Evolutionary conservation across 2,888 invertebrate species (phyloP).

Genomic region (Aproaerema taeniolella): DNA sequence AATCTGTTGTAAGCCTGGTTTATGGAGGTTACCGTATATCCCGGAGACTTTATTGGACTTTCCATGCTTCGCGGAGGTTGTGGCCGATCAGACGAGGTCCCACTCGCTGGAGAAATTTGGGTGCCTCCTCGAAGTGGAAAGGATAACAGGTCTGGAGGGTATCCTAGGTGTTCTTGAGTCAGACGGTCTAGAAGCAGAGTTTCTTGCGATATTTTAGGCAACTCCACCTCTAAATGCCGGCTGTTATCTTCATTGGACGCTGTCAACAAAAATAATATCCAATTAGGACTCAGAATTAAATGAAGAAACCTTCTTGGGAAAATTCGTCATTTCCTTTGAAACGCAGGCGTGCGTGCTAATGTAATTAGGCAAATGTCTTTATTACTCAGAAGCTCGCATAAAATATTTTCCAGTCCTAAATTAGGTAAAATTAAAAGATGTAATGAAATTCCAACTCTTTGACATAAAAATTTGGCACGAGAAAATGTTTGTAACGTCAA

Average conservation of each 20-base stretch:
- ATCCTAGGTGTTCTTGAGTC: slow-evolving; percentile 76
- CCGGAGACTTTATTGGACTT: slow-evolving; percentile 62
- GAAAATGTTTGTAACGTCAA: slow-evolving; percentile 26
- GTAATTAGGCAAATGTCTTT: slow-evolving; percentile 3
- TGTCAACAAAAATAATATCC: slow-evolving; percentile 36
- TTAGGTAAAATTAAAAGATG: slow-evolving; percentile 1
- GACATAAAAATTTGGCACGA: slow-evolving; percentile 34
- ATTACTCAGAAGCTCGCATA: background rate
- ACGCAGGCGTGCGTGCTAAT: slow-evolving; percentile 5
- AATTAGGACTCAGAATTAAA: background rate
- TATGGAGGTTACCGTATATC: slow-evolving; percentile 45
- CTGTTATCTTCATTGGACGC: slow-evolving; percentile 80
- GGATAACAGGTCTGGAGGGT: slow-evolving; percentile 89
- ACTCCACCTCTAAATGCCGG: slow-evolving; percentile 77
- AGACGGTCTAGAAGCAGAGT: slow-evolving; percentile 59
- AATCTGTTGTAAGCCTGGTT: slow-evolving; percentile 59
- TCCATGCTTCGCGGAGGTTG: slow-evolving; percentile 26
- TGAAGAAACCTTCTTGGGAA: background rate
- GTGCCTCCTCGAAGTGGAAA: slow-evolving; percentile 79
- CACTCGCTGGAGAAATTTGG: slow-evolving; percentile 71
- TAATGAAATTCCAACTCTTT: slow-evolving; percentile 30
- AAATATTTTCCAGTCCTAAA: background rate
- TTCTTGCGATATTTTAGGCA: slow-evolving; percentile 72
- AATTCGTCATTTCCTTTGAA: background rate
- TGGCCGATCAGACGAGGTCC: slow-evolving; percentile 30